phyloP scores from a whole-genome alignment of 2,797 vertebrate species.

The Caiman crocodilus region DNA sequence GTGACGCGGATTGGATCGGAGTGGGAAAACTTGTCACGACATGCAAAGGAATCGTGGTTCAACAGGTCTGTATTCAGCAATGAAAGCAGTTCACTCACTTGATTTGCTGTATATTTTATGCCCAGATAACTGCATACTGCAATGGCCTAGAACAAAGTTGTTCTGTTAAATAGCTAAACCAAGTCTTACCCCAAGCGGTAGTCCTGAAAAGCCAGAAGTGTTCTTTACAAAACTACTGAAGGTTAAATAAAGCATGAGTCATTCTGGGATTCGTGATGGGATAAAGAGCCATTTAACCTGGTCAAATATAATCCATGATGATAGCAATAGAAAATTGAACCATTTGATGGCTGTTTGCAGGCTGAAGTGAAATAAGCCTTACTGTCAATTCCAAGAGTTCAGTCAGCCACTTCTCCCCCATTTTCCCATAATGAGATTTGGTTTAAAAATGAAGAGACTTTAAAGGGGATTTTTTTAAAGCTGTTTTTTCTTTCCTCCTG shows the following conservation, averaged over 20 bases:
- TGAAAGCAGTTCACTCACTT: conserved; percentile 15
- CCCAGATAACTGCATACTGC: neutral
- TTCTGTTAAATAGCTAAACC: conserved; percentile 39
- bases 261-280: neutral
- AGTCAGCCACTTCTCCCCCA: too few species aligned
- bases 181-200: neutral
- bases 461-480: neutral
- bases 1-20: conserved; percentile 23
- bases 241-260: neutral
- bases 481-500: neutral
- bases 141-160: neutral
- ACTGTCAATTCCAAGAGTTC: too few species aligned
- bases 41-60: conserved; percentile 49
- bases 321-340: fast-evolving
- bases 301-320: neutral
- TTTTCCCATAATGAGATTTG: neutral
- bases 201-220: conserved; percentile 20
- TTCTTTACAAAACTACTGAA: neutral
- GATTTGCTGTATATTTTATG: conserved; percentile 13
- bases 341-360: fast-evolving
- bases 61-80: conserved; percentile 43
- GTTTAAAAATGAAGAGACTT: neutral
- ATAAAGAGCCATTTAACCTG: neutral
- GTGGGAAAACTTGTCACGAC: conserved; percentile 46
- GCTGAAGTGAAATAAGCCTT: fast-evolving